Percentiles rank a stretch among this genome's conserved stretches.
These are phyloP conservation scores for Pituophis catenifer DNA, from an alignment of 2,113 vertebrate genomes.

Conservation along the genomic window DNA sequence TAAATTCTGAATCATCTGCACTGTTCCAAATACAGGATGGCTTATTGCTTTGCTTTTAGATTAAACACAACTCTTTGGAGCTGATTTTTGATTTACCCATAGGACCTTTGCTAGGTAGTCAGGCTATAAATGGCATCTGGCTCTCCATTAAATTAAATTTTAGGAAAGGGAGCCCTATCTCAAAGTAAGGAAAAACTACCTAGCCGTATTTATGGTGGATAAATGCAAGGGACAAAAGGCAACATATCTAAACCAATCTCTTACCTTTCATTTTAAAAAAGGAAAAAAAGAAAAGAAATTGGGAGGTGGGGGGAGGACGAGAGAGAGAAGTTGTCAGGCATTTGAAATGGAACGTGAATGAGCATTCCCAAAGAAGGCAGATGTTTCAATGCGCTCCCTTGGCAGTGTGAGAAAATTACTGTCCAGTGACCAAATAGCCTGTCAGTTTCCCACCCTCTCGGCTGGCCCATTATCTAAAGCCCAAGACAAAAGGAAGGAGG, in stretches of 20 bases:
- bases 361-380: conserved; percentile 60
- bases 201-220: rapidly evolving
- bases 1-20: not conserved
- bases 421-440: conserved; percentile 79
- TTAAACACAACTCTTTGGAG: not conserved
- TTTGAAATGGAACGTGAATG: conserved; percentile 48
- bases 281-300: not conserved
- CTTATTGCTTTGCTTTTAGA: not conserved
- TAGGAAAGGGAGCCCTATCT: not conserved
- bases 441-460: conserved; percentile 65
- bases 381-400: conserved; percentile 81
- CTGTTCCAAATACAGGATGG: not conserved
- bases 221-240: conserved; percentile 12
- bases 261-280: not conserved
- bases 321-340: conserved; percentile 41
- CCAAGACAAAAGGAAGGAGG: conserved; percentile 83
- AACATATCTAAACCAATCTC: not conserved
- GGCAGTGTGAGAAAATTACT: conserved; percentile 77
- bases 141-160: rapidly evolving
- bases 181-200: rapidly evolving
- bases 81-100: not conserved
- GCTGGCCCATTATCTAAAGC: conserved; percentile 79
- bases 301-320: not conserved
- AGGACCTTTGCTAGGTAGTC: not conserved
- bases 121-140: not conserved